Conservation (phyloP, 1,140 invertebrate genomes). For the Bombus pascuorum region DNA sequence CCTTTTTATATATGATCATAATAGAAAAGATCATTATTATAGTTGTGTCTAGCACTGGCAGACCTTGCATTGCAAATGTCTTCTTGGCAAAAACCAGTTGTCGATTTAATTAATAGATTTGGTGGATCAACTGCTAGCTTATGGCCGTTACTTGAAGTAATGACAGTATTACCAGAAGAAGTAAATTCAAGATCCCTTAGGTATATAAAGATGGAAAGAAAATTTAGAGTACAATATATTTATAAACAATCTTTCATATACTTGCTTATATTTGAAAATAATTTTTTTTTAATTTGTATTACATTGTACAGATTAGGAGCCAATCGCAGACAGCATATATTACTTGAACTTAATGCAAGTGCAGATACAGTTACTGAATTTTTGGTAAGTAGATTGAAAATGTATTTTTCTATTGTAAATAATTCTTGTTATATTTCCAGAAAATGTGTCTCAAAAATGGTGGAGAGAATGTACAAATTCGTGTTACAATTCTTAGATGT, state of each 20-base stretch:
- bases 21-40: conserved; percentile 63
- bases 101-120: conserved; percentile 91
- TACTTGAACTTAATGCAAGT: conserved; percentile 88
- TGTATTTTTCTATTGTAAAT: background rate
- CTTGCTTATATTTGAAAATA: background rate
- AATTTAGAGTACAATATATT: background rate
- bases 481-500: conserved; percentile 87
- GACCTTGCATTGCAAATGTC: conserved; percentile 97
- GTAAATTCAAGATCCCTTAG: conserved; percentile 90
- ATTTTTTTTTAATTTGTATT: background rate
- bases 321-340: conserved; percentile 93
- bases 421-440: conserved; percentile 68
- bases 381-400: conserved; percentile 83
- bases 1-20: conserved; percentile 3
- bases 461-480: conserved; percentile 83
- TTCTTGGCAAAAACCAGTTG: conserved; percentile 94
- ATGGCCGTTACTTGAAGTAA: conserved; percentile 94
- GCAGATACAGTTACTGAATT: conserved; percentile 88
- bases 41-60: conserved; percentile 95
- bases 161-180: conserved; percentile 98
- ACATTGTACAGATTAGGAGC: conserved; percentile 88
- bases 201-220: conserved; percentile 65
- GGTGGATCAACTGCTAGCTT: conserved; percentile 85
- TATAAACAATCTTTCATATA: background rate
- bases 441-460: conserved; percentile 87